Evolutionary conservation across 2,113 vertebrate species (phyloP).

Genomic region (Otocyon megalotis): DNA sequence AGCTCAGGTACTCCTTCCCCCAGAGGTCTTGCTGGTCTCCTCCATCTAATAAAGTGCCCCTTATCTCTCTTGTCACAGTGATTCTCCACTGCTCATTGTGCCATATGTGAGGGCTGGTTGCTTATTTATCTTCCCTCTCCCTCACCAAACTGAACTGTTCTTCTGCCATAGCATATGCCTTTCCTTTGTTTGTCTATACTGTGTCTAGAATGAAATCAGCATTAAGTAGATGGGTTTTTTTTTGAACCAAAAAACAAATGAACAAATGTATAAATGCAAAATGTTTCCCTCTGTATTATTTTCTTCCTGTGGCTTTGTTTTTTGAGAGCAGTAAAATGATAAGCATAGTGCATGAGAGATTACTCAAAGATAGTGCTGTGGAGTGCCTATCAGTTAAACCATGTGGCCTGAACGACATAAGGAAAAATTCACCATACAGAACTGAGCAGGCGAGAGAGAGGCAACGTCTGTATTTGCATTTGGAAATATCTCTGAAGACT

Average conservation of each 20-base stretch:
- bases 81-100: not conserved
- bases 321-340: not conserved
- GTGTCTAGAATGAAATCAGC: not conserved
- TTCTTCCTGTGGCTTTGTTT: not conserved
- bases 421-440: not conserved
- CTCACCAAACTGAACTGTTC: not conserved
- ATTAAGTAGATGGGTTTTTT: not conserved
- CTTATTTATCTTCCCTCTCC: not conserved
- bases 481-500: not conserved
- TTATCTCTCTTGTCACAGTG: fast-evolving
- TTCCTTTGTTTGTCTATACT: not conserved
- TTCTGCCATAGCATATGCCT: not conserved
- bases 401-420: not conserved
- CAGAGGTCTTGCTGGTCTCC: not conserved
- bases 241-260: not conserved
- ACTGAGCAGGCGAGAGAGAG: not conserved
- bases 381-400: not conserved
- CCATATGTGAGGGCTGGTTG: fast-evolving
- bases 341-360: not conserved
- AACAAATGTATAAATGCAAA: not conserved
- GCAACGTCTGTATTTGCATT: not conserved
- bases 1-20: no score
- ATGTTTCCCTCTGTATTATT: not conserved
- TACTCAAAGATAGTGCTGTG: no score
- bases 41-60: not conserved